Conservation (phyloP, 2,797 vertebrate genomes). For the Molothrus ater region DNA sequence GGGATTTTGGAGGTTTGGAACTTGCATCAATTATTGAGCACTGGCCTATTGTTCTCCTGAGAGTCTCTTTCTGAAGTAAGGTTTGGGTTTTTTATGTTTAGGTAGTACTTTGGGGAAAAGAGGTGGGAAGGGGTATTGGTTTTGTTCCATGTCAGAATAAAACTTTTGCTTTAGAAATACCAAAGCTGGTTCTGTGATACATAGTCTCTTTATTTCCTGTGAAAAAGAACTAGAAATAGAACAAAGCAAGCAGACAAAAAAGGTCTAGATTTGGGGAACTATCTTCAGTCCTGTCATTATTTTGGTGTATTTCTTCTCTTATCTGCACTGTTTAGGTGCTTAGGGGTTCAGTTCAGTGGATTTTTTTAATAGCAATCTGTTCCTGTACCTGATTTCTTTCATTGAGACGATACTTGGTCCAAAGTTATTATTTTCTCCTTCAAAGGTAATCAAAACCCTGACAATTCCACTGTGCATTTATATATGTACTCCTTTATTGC, state of each 20-base stretch:
- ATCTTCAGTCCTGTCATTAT: not conserved
- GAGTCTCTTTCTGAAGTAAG: not conserved
- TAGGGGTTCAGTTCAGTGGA: not conserved
- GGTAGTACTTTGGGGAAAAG: not conserved
- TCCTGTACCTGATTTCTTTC: not conserved
- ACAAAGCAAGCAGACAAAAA: not conserved
- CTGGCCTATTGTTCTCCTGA: not conserved
- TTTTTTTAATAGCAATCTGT: not conserved
- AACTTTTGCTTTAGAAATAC: not conserved
- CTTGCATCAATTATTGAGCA: not conserved
- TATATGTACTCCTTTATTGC: not conserved
- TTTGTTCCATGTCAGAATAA: not conserved
- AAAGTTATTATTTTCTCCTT: not conserved
- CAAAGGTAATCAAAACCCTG: not conserved
- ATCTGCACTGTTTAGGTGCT: not conserved
- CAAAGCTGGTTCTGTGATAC: not conserved
- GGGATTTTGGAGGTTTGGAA: not conserved
- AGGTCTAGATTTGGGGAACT: not conserved
- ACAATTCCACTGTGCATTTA: not conserved
- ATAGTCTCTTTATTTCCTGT: not conserved
- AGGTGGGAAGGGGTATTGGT: accelerated
- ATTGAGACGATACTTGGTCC: not conserved
- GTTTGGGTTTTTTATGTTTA: not conserved
- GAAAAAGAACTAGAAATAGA: not conserved
- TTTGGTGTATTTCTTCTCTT: not conserved